These are phyloP conservation scores for Dromas ardeola DNA, from an alignment of 2,113 vertebrate genomes.

Conservation along the genomic window DNA sequence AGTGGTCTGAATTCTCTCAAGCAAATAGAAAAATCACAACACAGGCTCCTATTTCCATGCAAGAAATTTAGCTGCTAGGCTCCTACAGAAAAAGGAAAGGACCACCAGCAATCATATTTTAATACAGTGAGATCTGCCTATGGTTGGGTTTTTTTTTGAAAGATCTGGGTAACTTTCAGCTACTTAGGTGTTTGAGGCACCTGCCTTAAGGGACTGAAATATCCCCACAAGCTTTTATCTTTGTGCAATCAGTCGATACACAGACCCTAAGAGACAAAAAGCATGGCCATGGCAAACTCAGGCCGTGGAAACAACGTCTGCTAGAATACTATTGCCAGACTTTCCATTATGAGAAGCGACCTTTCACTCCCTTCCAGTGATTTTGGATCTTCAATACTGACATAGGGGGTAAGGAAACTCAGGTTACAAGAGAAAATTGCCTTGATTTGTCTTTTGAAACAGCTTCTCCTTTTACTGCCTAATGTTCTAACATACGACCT, in stretches of 20 bases:
- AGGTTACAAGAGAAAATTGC: background rate
- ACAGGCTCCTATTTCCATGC: background rate
- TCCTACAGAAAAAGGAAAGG: background rate
- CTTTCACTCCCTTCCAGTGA: background rate
- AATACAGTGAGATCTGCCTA: background rate
- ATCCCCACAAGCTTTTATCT: background rate
- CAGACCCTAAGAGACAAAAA: background rate
- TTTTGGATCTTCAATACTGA: background rate
- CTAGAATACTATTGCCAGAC: background rate
- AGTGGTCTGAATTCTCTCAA: background rate
- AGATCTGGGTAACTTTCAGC: background rate
- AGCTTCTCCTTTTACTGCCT: background rate
- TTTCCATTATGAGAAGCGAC: background rate
- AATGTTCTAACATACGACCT: background rate
- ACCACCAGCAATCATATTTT: background rate
- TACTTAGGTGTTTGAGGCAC: background rate
- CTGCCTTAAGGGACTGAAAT: background rate
- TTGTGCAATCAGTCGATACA: background rate
- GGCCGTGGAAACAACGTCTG: background rate
- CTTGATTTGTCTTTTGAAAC: slow-evolving; percentile 3
- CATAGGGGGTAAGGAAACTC: background rate
- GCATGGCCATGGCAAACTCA: background rate
- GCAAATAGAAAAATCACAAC: background rate
- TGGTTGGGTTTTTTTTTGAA: background rate
- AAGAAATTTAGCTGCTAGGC: background rate